Conservation (phyloP, 2,888 invertebrate genomes). For the Morpho achilles region DNA sequence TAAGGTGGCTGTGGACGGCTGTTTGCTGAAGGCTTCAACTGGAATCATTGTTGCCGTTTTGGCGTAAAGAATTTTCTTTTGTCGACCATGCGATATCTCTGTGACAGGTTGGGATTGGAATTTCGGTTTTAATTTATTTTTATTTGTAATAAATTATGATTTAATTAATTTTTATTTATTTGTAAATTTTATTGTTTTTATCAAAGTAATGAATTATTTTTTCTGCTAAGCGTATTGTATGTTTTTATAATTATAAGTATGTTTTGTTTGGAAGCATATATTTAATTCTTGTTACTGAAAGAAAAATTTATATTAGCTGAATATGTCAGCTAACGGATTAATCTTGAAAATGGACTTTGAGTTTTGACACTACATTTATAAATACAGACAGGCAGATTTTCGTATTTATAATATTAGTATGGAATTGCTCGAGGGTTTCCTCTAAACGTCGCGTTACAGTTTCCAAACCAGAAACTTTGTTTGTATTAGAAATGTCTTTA, state of each 20-base stretch:
- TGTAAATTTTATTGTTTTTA: no score
- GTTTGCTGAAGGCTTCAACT: constrained; percentile 59
- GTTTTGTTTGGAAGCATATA: no score
- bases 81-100: constrained; percentile 28
- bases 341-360: no score
- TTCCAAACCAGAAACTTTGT: constrained; percentile 14
- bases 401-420: no score
- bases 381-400: no score
- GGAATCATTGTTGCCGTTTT: constrained; percentile 64
- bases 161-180: not conserved
- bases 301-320: no score
- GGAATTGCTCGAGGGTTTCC: not conserved
- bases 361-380: no score
- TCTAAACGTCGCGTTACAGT: constrained; percentile 13
- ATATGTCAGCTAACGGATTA: no score
- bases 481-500: constrained; percentile 16
- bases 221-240: no score
- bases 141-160: not conserved
- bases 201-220: no score
- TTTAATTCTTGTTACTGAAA: no score
- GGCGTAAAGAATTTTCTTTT: constrained; percentile 38
- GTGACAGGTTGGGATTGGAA: constrained; percentile 18
- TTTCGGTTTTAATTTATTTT: constrained; percentile 6
- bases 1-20: constrained; percentile 46
- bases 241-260: no score